Evolutionary conservation across 2,113 vertebrate species (phyloP).

Genomic region (Acinonyx jubatus): DNA sequence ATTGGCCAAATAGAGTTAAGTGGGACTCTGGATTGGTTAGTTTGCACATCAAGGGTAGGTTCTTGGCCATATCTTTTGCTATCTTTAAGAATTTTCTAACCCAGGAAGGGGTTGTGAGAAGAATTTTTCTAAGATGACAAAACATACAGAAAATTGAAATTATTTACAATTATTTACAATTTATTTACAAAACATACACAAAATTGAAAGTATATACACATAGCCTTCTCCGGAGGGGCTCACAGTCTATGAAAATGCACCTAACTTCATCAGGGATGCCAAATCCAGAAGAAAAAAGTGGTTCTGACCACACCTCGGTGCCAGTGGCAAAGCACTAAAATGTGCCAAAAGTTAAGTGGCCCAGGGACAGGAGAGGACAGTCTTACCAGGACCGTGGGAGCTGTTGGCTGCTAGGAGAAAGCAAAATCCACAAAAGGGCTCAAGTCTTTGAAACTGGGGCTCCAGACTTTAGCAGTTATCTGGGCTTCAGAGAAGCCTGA

Average conservation of each 20-base stretch:
- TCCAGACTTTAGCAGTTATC: not conserved
- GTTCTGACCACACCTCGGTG: not conserved
- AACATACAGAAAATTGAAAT: not conserved
- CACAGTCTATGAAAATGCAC: not conserved
- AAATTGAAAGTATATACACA: not conserved
- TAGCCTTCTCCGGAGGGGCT: not conserved
- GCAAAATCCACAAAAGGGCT: not conserved
- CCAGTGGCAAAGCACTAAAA: fast-evolving
- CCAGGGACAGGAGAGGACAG: not conserved
- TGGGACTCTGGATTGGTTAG: not conserved
- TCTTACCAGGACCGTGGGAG: not conserved
- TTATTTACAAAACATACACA: not conserved
- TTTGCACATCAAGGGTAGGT: not conserved
- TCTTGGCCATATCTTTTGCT: not conserved
- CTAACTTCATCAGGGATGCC: not conserved
- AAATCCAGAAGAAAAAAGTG: not conserved
- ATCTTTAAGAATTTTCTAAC: not conserved
- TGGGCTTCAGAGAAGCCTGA: not conserved
- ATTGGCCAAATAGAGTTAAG: too few species aligned
- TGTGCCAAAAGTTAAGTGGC: not conserved
- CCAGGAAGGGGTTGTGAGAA: not conserved
- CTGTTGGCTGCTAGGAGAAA: not conserved
- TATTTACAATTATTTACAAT: not conserved
- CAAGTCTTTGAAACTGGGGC: not conserved
- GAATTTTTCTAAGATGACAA: not conserved